phyloP scores from a whole-genome alignment of 2,888 invertebrate species.

The Reticulitermes lucifugus region DNA sequence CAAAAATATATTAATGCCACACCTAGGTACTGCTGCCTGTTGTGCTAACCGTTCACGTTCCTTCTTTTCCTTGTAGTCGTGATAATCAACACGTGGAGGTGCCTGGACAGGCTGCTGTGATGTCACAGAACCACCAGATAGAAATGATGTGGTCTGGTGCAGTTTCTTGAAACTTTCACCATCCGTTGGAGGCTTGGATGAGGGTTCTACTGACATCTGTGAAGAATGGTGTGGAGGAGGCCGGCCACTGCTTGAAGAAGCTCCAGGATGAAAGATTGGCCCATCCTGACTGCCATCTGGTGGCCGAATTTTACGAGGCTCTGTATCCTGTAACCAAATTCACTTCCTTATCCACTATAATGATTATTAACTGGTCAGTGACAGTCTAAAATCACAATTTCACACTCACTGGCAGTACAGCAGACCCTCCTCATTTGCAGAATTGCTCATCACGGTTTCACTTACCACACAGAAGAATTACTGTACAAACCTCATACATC shows the following conservation, averaged over 20 bases:
- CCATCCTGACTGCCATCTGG: conserved; percentile 36
- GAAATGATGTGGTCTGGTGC: background rate
- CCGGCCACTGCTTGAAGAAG: background rate
- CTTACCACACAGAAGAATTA: too few species aligned
- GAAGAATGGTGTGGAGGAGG: conserved; percentile 6
- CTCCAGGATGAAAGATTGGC: conserved; percentile 8
- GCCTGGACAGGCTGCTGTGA: background rate
- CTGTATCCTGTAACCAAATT: conserved; percentile 41
- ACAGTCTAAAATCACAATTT: too few species aligned
- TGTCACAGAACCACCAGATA: background rate
- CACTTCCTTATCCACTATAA: too few species aligned
- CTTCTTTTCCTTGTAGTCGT: conserved; percentile 74
- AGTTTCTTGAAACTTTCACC: conserved; percentile 5
- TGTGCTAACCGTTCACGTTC: conserved; percentile 72
- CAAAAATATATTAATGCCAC: background rate
- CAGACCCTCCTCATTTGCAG: too few species aligned
- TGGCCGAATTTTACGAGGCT: conserved; percentile 48
- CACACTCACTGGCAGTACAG: too few species aligned
- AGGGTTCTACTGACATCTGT: background rate
- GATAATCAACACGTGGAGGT: conserved; percentile 62
- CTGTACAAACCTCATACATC: too few species aligned
- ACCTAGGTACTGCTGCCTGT: conserved; percentile 58
- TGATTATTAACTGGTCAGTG: too few species aligned
- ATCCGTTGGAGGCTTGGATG: background rate
- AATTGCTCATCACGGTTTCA: too few species aligned